phyloP scores from a whole-genome alignment of 2,888 invertebrate genomes.

The Galerucella nymphaeae region DNA sequence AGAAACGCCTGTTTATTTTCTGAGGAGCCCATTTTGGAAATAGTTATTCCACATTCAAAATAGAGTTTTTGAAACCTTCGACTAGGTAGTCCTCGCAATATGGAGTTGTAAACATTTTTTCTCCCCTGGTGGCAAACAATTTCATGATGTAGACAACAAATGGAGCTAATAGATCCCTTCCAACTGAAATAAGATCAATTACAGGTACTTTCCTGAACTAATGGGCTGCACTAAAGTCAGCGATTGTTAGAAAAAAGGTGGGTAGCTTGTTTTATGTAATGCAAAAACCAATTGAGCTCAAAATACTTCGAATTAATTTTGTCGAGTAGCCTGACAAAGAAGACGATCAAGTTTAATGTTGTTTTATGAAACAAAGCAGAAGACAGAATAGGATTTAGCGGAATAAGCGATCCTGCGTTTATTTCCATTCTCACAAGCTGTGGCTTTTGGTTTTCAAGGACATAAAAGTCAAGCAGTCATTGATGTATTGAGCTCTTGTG shows the following conservation, averaged over 20 bases:
- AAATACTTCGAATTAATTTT: conserved; percentile 56
- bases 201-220: neutral
- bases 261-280: neutral
- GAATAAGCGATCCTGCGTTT: neutral
- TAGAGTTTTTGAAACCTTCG: no score
- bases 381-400: neutral
- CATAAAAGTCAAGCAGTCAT: no score
- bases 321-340: conserved; percentile 56
- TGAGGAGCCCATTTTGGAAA: no score
- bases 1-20: no score
- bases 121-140: no score
- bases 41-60: no score
- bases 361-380: conserved; percentile 18
- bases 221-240: conserved; percentile 3
- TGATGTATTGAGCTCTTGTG: no score
- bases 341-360: conserved; percentile 44
- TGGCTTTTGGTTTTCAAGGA: no score
- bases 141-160: no score
- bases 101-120: no score
- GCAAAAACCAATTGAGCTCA: conserved; percentile 34
- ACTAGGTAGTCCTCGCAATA: no score
- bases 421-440: neutral
- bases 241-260: conserved; percentile 24
- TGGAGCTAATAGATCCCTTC: no score
- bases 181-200: neutral